These are phyloP conservation scores for Anolis sagrei DNA, from an alignment of 2,113 vertebrate genomes.

Conservation along the genomic window DNA sequence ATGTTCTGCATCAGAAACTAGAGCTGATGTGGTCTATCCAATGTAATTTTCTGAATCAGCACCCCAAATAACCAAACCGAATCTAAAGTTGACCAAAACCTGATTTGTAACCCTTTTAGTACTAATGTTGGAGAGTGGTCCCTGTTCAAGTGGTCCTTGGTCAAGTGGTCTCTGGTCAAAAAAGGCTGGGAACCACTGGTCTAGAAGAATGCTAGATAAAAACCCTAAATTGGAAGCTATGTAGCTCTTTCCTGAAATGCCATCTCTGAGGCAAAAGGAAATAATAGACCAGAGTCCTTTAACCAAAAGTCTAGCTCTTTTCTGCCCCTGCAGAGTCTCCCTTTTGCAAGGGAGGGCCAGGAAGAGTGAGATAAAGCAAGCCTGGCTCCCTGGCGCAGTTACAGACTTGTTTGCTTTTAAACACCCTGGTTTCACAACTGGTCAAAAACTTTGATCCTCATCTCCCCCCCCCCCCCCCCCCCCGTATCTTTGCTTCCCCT, in stretches of 20 bases:
- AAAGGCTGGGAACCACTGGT: no score
- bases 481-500: neutral
- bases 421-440: conserved; percentile 70
- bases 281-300: conserved; percentile 3
- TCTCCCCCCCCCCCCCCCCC: neutral
- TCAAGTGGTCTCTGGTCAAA: no score
- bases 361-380: conserved; percentile 47
- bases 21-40: no score
- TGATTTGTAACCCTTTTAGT: no score
- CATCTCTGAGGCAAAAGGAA: neutral
- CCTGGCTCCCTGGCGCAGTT: conserved; percentile 53
- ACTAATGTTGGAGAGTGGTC: no score
- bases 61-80: no score
- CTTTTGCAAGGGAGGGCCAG: conserved; percentile 51
- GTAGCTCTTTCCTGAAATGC: neutral
- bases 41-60: no score
- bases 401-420: conserved; percentile 63
- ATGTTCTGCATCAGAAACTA: no score
- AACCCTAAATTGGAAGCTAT: neutral
- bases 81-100: no score
- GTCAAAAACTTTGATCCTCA: conserved; percentile 72
- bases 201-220: conserved; percentile 35
- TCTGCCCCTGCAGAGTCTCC: neutral
- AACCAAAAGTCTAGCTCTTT: conserved; percentile 18
- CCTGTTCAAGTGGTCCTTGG: no score